Evolutionary conservation across 2,797 vertebrate genomes (phyloP).

Genomic region (Luscinia luscinia): DNA sequence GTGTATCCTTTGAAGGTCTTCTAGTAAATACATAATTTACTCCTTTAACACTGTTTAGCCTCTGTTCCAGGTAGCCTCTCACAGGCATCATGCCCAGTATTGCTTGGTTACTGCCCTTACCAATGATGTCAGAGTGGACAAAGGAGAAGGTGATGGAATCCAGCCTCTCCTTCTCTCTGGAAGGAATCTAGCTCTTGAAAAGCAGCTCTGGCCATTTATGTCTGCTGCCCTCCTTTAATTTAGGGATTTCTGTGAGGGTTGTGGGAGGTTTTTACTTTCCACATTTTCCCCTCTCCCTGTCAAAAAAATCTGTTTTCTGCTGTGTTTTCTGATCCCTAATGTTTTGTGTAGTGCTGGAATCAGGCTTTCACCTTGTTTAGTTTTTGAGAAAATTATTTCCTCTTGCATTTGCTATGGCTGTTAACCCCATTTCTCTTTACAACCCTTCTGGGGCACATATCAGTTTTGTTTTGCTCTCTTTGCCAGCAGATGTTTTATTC

Average conservation of each 20-base stretch:
- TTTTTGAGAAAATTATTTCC: slow-evolving; percentile 47
- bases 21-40: too few relatives aligned
- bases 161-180: background rate
- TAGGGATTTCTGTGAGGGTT: accelerated
- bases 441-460: slow-evolving; percentile 30
- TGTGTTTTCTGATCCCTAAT: background rate
- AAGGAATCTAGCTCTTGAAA: background rate
- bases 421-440: slow-evolving; percentile 56
- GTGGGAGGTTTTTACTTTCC: accelerated
- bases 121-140: background rate
- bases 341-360: background rate
- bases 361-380: slow-evolving; percentile 39
- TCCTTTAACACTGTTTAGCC: too few relatives aligned
- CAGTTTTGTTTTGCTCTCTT: slow-evolving; percentile 52
- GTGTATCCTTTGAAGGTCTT: too few relatives aligned
- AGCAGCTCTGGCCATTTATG: background rate
- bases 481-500: slow-evolving; percentile 53
- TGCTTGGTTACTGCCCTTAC: background rate
- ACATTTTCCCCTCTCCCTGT: accelerated
- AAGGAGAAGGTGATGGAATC: background rate
- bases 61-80: too few relatives aligned
- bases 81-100: too few relatives aligned
- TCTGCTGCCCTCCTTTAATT: background rate
- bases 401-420: slow-evolving; percentile 39
- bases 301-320: background rate